Percentiles rank a stretch among this genome's conserved stretches.
Evolutionary conservation across 2,797 vertebrate species (phyloP).

Genomic region (Hyperoplus lanceolatus): DNA sequence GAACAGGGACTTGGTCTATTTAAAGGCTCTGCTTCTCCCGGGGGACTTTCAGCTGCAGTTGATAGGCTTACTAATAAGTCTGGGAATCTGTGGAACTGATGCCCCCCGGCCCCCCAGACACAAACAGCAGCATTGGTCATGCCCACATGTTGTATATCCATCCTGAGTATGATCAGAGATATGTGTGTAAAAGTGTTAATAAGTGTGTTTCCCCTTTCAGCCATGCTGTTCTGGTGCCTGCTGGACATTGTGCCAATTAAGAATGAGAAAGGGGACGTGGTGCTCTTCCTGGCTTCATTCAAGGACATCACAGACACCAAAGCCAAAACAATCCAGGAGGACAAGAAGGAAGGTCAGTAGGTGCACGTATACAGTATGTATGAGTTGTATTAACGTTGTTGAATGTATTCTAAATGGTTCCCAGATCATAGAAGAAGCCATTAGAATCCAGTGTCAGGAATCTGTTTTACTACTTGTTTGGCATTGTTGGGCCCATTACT

Average conservation of each 20-base stretch:
- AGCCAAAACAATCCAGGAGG: conserved; percentile 92
- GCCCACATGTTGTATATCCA: conserved; percentile 18
- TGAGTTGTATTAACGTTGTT: not conserved
- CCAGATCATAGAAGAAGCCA: not conserved
- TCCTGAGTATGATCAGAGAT: conserved; percentile 27
- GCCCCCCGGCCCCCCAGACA: conserved; percentile 13
- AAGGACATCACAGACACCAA: conserved; percentile 98
- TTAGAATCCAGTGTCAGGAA: not conserved
- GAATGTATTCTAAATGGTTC: not conserved
- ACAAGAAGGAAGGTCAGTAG: conserved; percentile 94
- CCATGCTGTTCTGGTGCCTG: conserved; percentile 96
- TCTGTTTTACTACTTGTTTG: not conserved
- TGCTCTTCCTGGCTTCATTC: conserved; percentile 97
- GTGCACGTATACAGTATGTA: conserved; percentile 4
- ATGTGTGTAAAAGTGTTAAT: conserved; percentile 37
- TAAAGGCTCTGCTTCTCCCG: conserved; percentile 55
- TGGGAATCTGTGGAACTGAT: conserved; percentile 50
- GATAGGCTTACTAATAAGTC: conserved; percentile 61
- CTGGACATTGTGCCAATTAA: conserved; percentile 99
- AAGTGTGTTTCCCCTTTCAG: conserved; percentile 78
- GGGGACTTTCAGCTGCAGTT: conserved; percentile 48
- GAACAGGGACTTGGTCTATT: conserved; percentile 65
- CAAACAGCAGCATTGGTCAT: conserved; percentile 5
- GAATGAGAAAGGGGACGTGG: conserved; percentile 98
- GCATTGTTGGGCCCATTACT: not conserved